A percentile compares a stretch with the other conserved stretches of the same genome.
Conservation (phyloP, 2,113 vertebrate genomes). For the Dipodomys ordii region DNA sequence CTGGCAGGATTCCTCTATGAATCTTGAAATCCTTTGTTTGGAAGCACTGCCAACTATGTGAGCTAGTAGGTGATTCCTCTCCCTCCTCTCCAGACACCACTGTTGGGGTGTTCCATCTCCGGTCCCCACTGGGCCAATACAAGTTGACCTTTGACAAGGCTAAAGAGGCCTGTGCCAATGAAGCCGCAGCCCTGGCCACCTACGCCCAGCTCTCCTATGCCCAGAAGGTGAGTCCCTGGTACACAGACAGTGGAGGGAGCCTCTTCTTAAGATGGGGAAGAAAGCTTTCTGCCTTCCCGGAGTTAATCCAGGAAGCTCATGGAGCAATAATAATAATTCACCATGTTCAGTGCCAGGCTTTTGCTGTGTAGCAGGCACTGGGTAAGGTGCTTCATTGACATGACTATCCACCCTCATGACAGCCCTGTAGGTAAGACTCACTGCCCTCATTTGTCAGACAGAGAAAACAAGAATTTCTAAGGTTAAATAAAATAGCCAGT, state of each 20-base stretch:
- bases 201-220: conserved; percentile 94
- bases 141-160: conserved; percentile 91
- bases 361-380: not conserved
- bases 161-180: conserved; percentile 85
- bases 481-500: not conserved
- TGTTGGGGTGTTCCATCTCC: conserved; percentile 93
- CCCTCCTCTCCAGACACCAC: conserved; percentile 87
- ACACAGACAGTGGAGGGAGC: not conserved
- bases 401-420: not conserved
- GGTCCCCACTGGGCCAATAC: conserved; percentile 90
- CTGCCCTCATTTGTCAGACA: not conserved
- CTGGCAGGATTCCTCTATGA: not conserved
- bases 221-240: conserved; percentile 89
- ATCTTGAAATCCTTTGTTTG: not conserved
- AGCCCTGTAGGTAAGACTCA: not conserved
- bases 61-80: not conserved
- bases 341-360: accelerated
- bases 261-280: not conserved
- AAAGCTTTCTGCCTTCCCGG: not conserved
- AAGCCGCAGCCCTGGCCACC: conserved; percentile 89
- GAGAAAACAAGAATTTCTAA: not conserved
- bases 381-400: not conserved
- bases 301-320: not conserved
- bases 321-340: not conserved
- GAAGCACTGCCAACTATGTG: not conserved